Conservation (phyloP, 2,113 vertebrate genomes). For the Xenopus borealis region DNA sequence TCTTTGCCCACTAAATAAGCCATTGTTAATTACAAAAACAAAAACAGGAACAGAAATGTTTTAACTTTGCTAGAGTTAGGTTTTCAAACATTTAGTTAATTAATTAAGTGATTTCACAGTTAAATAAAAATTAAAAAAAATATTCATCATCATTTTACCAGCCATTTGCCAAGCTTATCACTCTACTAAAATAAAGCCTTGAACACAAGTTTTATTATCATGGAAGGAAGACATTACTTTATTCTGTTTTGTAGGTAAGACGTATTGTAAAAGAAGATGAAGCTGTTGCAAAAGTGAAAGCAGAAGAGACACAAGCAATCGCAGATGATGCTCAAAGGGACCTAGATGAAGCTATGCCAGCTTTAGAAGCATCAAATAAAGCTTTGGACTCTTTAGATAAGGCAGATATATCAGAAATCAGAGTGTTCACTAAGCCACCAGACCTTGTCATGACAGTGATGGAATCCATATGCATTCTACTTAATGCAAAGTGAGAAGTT, state of each 20-base stretch:
- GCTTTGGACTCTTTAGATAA: constrained; percentile 80
- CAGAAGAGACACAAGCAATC: constrained; percentile 78
- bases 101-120: no score
- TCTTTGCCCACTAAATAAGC: no score
- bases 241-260: constrained; percentile 61
- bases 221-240: no score
- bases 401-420: constrained; percentile 81
- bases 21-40: no score
- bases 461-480: constrained; percentile 78
- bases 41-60: no score
- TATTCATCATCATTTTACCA: no score
- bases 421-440: constrained; percentile 80
- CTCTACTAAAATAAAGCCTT: no score
- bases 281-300: constrained; percentile 73
- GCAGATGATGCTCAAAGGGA: constrained; percentile 77
- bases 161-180: no score
- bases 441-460: constrained; percentile 81
- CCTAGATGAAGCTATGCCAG: constrained; percentile 76
- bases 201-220: no score
- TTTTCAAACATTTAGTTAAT: no score
- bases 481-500: constrained; percentile 72
- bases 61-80: no score
- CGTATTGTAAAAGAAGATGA: constrained; percentile 75
- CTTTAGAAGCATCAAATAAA: constrained; percentile 72
- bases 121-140: no score